Percentiles rank a stretch among this genome's conserved stretches.
Conservation (phyloP, 2,888 invertebrate genomes). For the Achlya flavicornis region DNA sequence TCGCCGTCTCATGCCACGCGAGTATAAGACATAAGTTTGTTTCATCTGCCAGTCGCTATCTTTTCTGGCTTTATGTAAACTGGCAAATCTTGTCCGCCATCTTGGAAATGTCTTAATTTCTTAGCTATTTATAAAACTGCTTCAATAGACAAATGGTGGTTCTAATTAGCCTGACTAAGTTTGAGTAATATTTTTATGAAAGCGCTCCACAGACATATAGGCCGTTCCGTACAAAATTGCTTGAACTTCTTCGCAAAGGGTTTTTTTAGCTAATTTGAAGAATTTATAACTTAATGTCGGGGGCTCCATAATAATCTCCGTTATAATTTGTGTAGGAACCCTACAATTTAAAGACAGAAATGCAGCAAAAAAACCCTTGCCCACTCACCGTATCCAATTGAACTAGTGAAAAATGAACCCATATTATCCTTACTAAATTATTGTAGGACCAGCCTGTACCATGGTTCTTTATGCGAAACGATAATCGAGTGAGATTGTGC, state of each 20-base stretch:
- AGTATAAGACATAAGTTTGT: no score
- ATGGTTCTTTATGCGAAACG: constrained; percentile 26
- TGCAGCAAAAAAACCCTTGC: constrained; percentile 62
- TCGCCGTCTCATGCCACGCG: no score
- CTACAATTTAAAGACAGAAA: constrained; percentile 43
- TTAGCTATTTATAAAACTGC: no score
- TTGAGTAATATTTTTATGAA: no score
- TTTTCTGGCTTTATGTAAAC: no score
- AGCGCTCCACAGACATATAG: no score
- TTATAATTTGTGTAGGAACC: constrained; percentile 60
- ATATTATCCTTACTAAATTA: constrained; percentile 71
- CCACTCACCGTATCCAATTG: constrained; percentile 71
- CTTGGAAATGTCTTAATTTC: no score
- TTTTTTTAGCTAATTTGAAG: constrained; percentile 12
- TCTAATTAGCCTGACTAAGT: no score
- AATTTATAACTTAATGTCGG: constrained; percentile 39
- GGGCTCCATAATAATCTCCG: constrained; percentile 36
- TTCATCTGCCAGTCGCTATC: no score
- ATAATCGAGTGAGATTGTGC: constrained; percentile 21
- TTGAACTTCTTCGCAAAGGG: background rate
- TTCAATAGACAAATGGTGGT: no score
- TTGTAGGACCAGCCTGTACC: constrained; percentile 56
- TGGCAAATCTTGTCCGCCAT: no score
- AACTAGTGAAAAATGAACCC: constrained; percentile 76
- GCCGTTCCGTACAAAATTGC: background rate